Base-by-base conservation (phyloP, 2,888 invertebrate species). In the Spilarctia lutea region DNA sequence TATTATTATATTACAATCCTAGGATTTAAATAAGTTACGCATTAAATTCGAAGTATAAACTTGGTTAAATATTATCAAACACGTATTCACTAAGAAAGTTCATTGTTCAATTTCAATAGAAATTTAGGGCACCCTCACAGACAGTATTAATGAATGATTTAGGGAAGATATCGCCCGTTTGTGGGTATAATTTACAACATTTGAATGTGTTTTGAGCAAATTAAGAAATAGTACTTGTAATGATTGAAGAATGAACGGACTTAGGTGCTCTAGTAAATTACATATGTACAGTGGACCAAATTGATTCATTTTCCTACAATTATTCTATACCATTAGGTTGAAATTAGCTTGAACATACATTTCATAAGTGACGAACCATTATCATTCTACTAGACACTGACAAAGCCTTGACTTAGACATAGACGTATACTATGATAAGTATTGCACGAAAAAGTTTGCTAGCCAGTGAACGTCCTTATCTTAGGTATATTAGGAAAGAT, bases 101-200 rank as follows among this genome's bases (percentile, higher is more conserved):
- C 27, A 30, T 63, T 63, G 60, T 63, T 63, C 60, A 27, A 27
- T n/a, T 60, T 60, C 60, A 63, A 39, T 39, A 42, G 70, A 60
- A 42, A 39, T 60, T 70, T 35, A 4, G 45, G 56, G 56, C 39
- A 39, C 69, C 69, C 56, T 70, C 60, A 42, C 70, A 60, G 60
- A 27, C 39, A 24, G 39, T 27, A 18, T 70, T 70, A 60, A 70
- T n/a, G 39, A 71, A 65, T 65, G 42, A 71, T 65, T 65, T 30
- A 30, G 65, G 45, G 65, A 65, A 42, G 33, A 65, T 45, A 71
- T 63, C 39, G 45, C n/a, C 60, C 60, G 16, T 63, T 30, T 27
- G 60, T 16, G 30, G 60, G 16, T 63, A 16, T 16, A n/a, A 63
- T 63, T 18, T n/a, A 27, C n/a, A 56, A 56, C 56, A 24, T 56